Percentiles rank a stretch among this genome's conserved stretches.
Conservation (phyloP, 2,888 invertebrate genomes). For the Bunonema sp. region DNA sequence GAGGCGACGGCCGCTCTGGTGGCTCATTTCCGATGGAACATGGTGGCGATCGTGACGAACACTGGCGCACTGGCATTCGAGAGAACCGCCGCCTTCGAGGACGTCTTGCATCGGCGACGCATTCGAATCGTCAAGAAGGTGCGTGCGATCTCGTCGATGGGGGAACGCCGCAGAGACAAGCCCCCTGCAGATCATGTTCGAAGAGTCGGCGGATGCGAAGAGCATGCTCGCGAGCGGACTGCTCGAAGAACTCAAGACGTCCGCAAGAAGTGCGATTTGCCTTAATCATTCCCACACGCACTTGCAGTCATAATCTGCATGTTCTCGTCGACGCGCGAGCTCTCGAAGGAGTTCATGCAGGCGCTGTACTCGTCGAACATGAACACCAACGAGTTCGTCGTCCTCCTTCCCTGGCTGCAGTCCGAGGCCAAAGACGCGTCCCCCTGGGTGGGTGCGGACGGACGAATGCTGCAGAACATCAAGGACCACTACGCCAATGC, state of each 20-base stretch:
- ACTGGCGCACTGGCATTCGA: conserved; percentile 36
- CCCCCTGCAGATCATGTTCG: conserved; percentile 27
- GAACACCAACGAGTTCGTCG: conserved; percentile 36
- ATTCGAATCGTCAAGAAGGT: conserved; percentile 26
- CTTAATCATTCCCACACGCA: neutral
- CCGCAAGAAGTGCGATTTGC: conserved; percentile 22
- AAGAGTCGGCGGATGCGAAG: conserved; percentile 28
- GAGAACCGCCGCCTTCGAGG: conserved; percentile 30
- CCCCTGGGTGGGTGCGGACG: conserved; percentile 40
- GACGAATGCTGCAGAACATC: conserved; percentile 36
- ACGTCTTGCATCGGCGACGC: conserved; percentile 30
- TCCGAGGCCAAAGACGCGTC: conserved; percentile 33
- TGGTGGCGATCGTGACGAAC: conserved; percentile 34
- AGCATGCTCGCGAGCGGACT: conserved; percentile 25
- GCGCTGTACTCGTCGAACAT: conserved; percentile 19
- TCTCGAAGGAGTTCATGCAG: conserved; percentile 38
- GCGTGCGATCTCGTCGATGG: no score
- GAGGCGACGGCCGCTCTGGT: conserved; percentile 28
- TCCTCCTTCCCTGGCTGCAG: conserved; percentile 38
- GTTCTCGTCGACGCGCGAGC: conserved; percentile 38
- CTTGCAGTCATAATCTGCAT: conserved; percentile 34
- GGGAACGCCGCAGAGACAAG: no score
- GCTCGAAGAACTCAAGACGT: conserved; percentile 26
- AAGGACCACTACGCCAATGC: conserved; percentile 35
- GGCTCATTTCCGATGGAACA: conserved; percentile 36